These are phyloP conservation scores for Musca vetustissima DNA, from an alignment of 1,140 invertebrate species.

Conservation along the genomic window DNA sequence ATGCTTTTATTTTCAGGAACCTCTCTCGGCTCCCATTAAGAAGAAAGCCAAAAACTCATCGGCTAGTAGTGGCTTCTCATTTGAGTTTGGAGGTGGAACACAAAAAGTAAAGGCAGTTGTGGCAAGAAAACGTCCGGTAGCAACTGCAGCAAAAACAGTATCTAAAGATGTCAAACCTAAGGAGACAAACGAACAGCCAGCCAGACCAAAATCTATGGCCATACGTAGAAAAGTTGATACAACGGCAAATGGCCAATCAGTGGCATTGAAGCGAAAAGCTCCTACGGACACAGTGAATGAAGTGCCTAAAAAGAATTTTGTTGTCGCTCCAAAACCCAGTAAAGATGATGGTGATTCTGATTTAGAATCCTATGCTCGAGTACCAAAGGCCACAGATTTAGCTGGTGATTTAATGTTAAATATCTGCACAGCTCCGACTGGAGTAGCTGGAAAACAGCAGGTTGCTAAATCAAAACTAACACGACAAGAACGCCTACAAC, in stretches of 20 bases:
- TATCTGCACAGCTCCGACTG: constrained; percentile 27
- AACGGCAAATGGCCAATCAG: not conserved
- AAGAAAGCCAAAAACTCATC: constrained; percentile 7
- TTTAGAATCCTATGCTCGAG: not conserved
- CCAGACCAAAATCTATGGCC: not conserved
- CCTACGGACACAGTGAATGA: not conserved
- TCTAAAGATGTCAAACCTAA: not conserved
- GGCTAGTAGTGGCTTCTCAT: constrained; percentile 30
- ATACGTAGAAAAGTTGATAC: too few relatives aligned
- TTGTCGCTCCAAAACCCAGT: not conserved
- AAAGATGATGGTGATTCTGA: constrained; percentile 1
- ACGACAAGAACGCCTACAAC: constrained; percentile 31
- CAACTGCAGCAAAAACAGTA: not conserved
- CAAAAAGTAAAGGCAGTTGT: constrained; percentile 47
- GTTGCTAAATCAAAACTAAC: constrained; percentile 29
- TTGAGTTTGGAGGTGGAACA: constrained; percentile 41
- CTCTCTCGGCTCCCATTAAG: constrained; percentile 4
- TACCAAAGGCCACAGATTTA: not conserved
- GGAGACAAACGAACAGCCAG: not conserved
- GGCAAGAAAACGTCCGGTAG: constrained; percentile 33
- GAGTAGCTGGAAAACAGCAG: not conserved
- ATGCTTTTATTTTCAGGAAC: not conserved
- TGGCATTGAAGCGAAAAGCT: not conserved
- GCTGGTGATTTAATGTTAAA: constrained; percentile 39
- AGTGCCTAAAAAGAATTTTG: not conserved